These are phyloP conservation scores for Myotis yumanensis DNA, from an alignment of 2,113 vertebrate species.

Conservation along the genomic window DNA sequence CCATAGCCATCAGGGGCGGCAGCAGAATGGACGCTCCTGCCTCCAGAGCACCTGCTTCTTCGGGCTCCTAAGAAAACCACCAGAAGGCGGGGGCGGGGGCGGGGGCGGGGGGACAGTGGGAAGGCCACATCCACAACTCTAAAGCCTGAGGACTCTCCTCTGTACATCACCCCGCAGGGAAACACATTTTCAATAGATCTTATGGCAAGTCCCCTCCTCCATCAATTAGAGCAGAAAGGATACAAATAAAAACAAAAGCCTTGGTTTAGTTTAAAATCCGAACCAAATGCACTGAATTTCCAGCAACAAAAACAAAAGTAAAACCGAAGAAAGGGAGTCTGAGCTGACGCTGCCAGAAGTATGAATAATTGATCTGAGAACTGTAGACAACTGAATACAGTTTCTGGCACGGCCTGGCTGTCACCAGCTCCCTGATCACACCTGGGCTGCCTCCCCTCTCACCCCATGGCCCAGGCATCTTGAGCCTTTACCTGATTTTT, in stretches of 20 bases:
- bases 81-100: too few species aligned
- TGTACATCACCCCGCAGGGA: not conserved
- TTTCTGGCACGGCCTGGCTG: not conserved
- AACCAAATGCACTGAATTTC: slow-evolving; percentile 3
- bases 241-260: not conserved
- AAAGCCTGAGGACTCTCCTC: not conserved
- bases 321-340: not conserved
- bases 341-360: not conserved
- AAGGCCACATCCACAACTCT: not conserved
- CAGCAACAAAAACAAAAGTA: slow-evolving; percentile 5
- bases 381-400: not conserved
- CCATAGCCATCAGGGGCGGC: not conserved
- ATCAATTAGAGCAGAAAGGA: not conserved
- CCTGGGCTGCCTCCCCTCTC: not conserved
- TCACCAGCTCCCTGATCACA: not conserved
- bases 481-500: not conserved
- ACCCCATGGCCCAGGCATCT: not conserved
- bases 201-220: not conserved
- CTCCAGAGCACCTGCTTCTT: not conserved
- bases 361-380: not conserved
- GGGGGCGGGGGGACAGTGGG: not conserved
- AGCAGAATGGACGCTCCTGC: not conserved
- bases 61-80: not conserved
- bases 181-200: not conserved
- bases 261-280: not conserved